phyloP scores from a whole-genome alignment of 2,888 invertebrate genomes.

The Conus canariensis region DNA sequence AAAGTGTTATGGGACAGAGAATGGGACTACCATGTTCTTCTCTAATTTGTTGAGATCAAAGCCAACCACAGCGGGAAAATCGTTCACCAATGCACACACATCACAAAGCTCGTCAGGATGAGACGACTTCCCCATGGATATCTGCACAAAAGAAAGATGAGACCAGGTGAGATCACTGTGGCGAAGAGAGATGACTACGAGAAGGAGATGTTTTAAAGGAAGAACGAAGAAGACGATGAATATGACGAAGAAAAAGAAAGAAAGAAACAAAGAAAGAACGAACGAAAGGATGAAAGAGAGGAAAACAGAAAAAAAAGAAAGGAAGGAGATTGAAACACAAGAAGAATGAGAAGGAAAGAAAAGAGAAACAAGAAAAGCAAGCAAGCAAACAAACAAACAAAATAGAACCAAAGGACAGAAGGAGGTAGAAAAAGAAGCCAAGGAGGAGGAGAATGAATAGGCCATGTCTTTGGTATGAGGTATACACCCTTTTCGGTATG shows the following conservation, averaged over 20 bases:
- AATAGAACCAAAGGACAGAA: not conserved
- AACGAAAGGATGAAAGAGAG: not conserved
- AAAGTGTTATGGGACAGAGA: not conserved
- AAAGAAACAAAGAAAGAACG: not conserved
- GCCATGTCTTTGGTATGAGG: too few species aligned
- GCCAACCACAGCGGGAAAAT: not conserved
- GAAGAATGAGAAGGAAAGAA: not conserved
- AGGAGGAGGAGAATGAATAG: too few species aligned
- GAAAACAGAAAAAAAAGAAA: not conserved
- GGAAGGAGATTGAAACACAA: not conserved
- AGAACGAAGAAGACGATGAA: not conserved
- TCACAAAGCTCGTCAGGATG: not conserved
- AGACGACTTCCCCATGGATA: not conserved
- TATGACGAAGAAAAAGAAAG: not conserved
- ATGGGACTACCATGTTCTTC: not conserved
- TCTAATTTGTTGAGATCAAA: not conserved
- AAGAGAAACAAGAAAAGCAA: not conserved
- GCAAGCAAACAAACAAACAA: not conserved
- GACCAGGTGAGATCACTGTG: not conserved
- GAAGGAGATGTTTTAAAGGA: not conserved
- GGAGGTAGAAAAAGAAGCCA: not conserved
- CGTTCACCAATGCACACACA: not conserved
- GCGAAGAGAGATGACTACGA: not conserved
- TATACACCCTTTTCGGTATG: too few species aligned
- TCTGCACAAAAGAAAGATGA: not conserved